Evolutionary conservation across 1,140 invertebrate species (phyloP).

Genomic region (Drosophila ananassae): DNA sequence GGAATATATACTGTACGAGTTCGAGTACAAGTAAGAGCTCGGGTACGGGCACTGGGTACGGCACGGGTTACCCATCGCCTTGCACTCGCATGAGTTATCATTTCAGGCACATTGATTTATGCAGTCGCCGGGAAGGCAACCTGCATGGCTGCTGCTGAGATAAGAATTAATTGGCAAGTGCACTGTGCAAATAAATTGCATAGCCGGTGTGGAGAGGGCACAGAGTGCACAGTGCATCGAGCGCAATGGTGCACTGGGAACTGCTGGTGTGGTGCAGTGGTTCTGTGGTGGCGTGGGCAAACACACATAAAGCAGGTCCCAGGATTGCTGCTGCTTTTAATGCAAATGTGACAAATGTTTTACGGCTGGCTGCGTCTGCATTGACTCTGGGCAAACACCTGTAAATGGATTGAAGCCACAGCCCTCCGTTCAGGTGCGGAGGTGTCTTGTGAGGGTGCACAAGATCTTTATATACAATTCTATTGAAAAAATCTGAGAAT

Average conservation of each 20-base stretch:
- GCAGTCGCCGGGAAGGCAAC: constrained; percentile 66
- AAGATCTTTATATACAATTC: not conserved
- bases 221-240: not conserved
- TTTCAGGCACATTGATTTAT: constrained; percentile 75
- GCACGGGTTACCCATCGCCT: constrained; percentile 3
- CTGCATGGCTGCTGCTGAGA: constrained; percentile 75
- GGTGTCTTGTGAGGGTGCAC: constrained; percentile 1
- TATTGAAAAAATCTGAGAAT: not conserved
- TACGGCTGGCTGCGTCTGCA: constrained; percentile 72
- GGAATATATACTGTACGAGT: constrained; percentile 30
- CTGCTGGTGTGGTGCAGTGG: not conserved
- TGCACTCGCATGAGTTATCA: constrained; percentile 72
- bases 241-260: not conserved
- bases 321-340: constrained; percentile 64
- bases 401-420: constrained; percentile 74
- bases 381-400: constrained; percentile 79
- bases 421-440: constrained; percentile 33
- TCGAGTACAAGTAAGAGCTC: not conserved
- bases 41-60: not conserved
- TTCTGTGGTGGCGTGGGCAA: constrained; percentile 7
- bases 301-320: constrained; percentile 40
- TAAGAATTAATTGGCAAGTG: constrained; percentile 82
- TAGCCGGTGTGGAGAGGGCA: constrained; percentile 9
- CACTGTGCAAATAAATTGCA: constrained; percentile 78
- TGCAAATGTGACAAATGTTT: constrained; percentile 83